Percentiles rank a stretch among this genome's conserved stretches.
Evolutionary conservation across 1,140 invertebrate species (phyloP).

Genomic region (Wiebesia pumilae): DNA sequence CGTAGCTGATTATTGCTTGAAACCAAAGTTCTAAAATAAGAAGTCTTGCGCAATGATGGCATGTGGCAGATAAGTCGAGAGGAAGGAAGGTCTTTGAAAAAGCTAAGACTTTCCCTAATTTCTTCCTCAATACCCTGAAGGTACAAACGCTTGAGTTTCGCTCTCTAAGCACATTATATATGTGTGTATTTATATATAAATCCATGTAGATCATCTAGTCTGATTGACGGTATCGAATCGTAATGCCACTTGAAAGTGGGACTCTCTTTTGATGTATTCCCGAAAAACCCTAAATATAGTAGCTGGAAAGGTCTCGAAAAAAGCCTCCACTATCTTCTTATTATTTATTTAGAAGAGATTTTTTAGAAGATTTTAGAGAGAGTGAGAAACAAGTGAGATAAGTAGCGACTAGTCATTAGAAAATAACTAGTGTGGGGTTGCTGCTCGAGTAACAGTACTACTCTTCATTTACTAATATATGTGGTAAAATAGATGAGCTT

Average conservation of each 20-base stretch:
- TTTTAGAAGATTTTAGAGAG: no score
- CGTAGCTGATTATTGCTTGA: neutral
- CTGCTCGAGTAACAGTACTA: no score
- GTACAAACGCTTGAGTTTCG: neutral
- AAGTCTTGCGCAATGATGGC: neutral
- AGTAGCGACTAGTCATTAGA: no score
- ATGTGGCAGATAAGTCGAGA: neutral
- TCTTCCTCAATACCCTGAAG: neutral
- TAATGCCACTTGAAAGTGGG: neutral
- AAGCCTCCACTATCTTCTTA: no score
- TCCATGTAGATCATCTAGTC: neutral
- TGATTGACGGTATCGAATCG: neutral
- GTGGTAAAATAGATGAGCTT: no score
- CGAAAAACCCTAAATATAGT: no score
- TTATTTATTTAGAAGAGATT: no score
- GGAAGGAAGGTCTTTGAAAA: conserved; percentile 18
- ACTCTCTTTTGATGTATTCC: no score
- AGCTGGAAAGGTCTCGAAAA: no score
- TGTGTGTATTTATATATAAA: neutral
- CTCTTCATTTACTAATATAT: no score
- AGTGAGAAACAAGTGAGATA: no score
- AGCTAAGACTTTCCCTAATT: conserved; percentile 14
- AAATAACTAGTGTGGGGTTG: no score
- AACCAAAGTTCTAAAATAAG: neutral
- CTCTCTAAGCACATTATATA: neutral